Percentiles rank a stretch among this genome's conserved stretches.
Conservation (phyloP, 2,797 vertebrate genomes). For the Gobionotothen gibberifrons region DNA sequence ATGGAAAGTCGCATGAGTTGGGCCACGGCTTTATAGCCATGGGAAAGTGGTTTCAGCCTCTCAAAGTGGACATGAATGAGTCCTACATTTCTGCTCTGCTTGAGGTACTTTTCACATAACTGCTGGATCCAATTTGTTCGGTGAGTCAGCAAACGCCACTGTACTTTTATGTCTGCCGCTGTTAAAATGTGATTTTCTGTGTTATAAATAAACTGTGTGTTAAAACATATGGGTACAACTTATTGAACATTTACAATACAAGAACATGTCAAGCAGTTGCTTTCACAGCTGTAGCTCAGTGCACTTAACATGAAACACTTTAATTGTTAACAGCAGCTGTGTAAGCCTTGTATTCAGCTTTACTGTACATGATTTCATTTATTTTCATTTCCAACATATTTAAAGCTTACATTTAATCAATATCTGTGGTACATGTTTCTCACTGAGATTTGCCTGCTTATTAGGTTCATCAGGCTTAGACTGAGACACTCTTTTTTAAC, state of each 20-base stretch:
- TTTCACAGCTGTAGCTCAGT: not conserved
- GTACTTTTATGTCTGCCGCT: not conserved
- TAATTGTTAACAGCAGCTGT: not conserved
- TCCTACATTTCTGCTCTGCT: constrained; percentile 24
- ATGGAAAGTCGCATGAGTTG: constrained; percentile 41
- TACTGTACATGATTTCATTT: too few relatives aligned
- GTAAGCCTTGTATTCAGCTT: too few relatives aligned
- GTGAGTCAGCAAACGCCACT: constrained; percentile 33
- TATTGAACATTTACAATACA: not conserved
- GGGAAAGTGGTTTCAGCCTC: constrained; percentile 33
- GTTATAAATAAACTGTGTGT: not conserved
- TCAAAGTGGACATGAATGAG: constrained; percentile 31
- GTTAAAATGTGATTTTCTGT: not conserved
- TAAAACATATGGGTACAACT: not conserved
- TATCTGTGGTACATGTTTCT: too few relatives aligned
- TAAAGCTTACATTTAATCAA: too few relatives aligned
- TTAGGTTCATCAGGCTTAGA: too few relatives aligned
- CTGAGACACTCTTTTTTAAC: too few relatives aligned
- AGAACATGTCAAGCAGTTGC: not conserved
- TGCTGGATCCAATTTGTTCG: constrained; percentile 18
- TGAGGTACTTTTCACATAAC: constrained; percentile 27
- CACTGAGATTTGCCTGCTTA: too few relatives aligned
- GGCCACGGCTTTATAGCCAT: constrained; percentile 26
- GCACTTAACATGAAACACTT: not conserved
- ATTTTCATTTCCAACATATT: too few relatives aligned